Base-by-base conservation (phyloP, 2,113 vertebrate genomes). In the Chionis minor region DNA sequence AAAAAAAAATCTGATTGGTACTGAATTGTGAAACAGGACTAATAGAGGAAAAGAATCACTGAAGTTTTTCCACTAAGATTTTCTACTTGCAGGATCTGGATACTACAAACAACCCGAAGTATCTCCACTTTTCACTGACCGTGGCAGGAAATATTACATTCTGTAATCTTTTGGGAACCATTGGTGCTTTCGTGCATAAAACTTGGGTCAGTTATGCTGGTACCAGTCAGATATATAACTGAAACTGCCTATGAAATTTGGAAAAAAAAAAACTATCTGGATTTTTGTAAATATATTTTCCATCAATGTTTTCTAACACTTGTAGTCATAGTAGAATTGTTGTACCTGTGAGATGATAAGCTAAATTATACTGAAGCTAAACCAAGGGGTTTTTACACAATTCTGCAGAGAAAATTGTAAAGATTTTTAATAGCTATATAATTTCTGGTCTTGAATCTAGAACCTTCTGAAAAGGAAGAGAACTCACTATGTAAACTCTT, bases 311-410 rank as follows among this genome's bases (percentile, higher is more conserved):
- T 89, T 49, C 24, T 47, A 55, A 20, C 7, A 28, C 10, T 4
- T n/a, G 4, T 42, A 72, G 12, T 47, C 30, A 62, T 17, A 66
- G 8, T 12, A 82, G 6, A 23, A 51, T 61, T 49, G 3, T 18
- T 30, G 13, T 40, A 26, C 19, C 12, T 33, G 19, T 78, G 14
- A 69, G 45, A 45, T 32, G 20, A 2, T 47, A 14, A 83, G 22
- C 33, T 49, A 17, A 81, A 74, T 56, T 38, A 11, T 52, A 38
- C 2, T 52, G 23, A 66, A 67, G 35, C 1, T 62, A 66, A 79
- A 4, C 20, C n/a, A 42, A 1, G 42, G 0, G 0, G 6, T 49
- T 72, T 72, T 47, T 40, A 23, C 2, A 47, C 22, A 38, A 3
- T 33, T 47, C 30, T 83, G 3, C 19, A 59, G 6, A 81, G 9